Conservation (phyloP, 2,797 vertebrate species). For the Ptychobarbus kaznakovi region DNA sequence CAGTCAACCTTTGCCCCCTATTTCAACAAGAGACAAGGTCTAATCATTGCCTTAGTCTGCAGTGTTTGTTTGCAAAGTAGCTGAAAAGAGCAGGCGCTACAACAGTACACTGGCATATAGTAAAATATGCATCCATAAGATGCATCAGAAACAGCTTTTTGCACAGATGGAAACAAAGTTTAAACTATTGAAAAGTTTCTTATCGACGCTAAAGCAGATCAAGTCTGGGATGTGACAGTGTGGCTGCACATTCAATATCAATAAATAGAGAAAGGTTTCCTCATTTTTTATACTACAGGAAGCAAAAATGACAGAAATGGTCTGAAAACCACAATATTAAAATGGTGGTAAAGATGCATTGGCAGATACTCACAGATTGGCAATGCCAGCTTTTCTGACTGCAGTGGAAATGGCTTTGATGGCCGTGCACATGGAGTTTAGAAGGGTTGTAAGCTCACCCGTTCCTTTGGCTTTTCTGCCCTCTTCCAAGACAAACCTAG, state of each 20-base stretch:
- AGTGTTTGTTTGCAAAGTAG: conserved; percentile 22
- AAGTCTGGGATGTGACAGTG: background rate
- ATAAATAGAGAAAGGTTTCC: background rate
- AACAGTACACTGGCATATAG: too few relatives aligned
- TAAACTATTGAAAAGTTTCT: background rate
- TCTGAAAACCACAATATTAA: background rate
- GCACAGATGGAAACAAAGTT: background rate
- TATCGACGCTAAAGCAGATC: background rate
- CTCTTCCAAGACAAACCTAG: conserved; percentile 91
- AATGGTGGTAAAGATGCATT: background rate
- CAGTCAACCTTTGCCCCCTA: conserved; percentile 4
- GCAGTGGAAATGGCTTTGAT: conserved; percentile 93
- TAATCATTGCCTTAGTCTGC: conserved; percentile 12
- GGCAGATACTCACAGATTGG: conserved; percentile 89
- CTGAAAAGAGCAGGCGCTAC: background rate
- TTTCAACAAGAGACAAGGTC: conserved; percentile 29
- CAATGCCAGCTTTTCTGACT: conserved; percentile 93
- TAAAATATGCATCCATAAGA: background rate
- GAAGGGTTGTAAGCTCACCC: conserved; percentile 91
- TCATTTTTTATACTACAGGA: background rate
- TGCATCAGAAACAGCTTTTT: background rate
- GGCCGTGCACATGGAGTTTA: conserved; percentile 89
- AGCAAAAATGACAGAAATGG: background rate
- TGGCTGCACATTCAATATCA: background rate
- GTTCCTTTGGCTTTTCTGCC: conserved; percentile 87